Conservation (phyloP, 2,797 vertebrate species). For the Brotula barbata region DNA sequence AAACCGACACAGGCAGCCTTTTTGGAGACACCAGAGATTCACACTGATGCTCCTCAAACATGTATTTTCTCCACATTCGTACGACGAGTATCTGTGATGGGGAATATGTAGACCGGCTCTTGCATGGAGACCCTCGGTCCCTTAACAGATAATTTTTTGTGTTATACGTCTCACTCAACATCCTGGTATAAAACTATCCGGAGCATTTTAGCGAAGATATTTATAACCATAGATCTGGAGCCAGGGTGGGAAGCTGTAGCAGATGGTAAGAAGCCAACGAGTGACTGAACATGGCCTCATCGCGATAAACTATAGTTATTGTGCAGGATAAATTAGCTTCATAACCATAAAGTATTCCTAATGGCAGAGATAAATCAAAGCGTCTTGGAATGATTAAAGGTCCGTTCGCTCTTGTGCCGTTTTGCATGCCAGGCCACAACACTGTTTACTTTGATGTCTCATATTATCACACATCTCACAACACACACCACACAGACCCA, state of each 20-base stretch:
- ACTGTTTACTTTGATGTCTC: constrained; percentile 15
- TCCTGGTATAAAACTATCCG: constrained; percentile 35
- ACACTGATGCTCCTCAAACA: too few species aligned
- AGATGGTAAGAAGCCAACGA: constrained; percentile 67
- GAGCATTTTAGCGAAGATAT: constrained; percentile 50
- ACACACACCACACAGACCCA: constrained; percentile 17
- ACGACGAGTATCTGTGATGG: too few species aligned
- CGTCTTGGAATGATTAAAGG: constrained; percentile 54
- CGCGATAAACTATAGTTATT: constrained; percentile 72
- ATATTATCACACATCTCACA: constrained; percentile 24
- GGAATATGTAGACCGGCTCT: too few species aligned
- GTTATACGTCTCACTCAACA: constrained; percentile 33
- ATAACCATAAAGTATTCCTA: constrained; percentile 64
- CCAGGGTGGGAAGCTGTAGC: constrained; percentile 40
- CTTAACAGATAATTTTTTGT: constrained; percentile 19
- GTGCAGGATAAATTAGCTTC: constrained; percentile 67
- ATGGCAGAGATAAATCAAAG: constrained; percentile 58
- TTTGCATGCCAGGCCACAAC: constrained; percentile 32
- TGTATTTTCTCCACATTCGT: too few species aligned
- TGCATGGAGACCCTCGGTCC: background rate
- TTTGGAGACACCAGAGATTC: too few species aligned
- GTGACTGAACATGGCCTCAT: constrained; percentile 54
- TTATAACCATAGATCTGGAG: constrained; percentile 65
- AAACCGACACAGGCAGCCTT: too few species aligned
- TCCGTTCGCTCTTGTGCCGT: constrained; percentile 38